These are phyloP conservation scores for Plotosus lineatus DNA, from an alignment of 2,113 vertebrate genomes.

Conservation along the genomic window DNA sequence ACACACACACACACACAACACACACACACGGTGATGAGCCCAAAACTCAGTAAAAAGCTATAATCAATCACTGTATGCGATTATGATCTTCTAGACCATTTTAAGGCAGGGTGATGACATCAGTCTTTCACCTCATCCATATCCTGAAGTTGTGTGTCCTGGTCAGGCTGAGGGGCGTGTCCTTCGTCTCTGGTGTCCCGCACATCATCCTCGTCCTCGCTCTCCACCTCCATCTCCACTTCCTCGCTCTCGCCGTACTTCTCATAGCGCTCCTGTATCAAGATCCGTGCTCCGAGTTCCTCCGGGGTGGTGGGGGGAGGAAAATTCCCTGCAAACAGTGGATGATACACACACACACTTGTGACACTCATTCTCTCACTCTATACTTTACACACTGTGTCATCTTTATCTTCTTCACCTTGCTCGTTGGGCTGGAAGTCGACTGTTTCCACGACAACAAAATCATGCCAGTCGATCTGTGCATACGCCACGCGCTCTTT, in stretches of 20 bases:
- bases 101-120: background rate
- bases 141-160: conserved; percentile 97
- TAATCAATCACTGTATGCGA: background rate
- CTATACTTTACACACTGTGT: background rate
- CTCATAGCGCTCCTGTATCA: conserved; percentile 97
- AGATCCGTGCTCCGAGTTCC: conserved; percentile 93
- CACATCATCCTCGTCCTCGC: conserved; percentile 90
- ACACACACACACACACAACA: background rate
- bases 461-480: conserved; percentile 99
- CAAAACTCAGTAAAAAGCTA: too few species aligned
- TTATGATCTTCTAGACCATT: background rate
- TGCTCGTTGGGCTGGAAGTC: conserved; percentile 97
- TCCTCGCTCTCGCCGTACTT: conserved; percentile 99
- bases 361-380: background rate
- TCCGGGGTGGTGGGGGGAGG: conserved; percentile 96
- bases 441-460: conserved; percentile 96
- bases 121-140: conserved; percentile 89
- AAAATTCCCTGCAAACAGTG: conserved; percentile 82
- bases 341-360: background rate
- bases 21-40: background rate
- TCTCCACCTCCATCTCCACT: conserved; percentile 99
- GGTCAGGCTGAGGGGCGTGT: conserved; percentile 83
- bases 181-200: conserved; percentile 78
- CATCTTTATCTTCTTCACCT: conserved; percentile 70
- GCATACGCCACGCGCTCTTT: conserved; percentile 95